These are phyloP conservation scores for Danio tinwini DNA, from an alignment of 2,797 vertebrate genomes.

Conservation along the genomic window DNA sequence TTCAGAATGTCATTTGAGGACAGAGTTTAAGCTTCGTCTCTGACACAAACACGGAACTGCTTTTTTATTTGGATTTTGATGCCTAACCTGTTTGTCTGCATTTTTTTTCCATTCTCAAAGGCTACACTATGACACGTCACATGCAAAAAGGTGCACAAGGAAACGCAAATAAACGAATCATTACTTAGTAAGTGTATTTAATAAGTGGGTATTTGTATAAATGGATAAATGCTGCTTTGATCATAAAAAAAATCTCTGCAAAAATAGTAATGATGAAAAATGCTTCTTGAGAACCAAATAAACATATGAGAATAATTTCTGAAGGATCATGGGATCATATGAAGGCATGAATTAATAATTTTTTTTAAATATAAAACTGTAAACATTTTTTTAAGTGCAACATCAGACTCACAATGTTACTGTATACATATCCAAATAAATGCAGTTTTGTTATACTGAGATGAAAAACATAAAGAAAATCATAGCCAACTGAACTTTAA, in stretches of 20 bases:
- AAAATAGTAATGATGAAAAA: background rate
- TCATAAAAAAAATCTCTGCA: too few relatives aligned
- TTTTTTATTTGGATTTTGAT: slow-evolving; percentile 39
- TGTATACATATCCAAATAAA: background rate
- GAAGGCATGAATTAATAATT: background rate
- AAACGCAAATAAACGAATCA: background rate
- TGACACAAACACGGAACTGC: slow-evolving; percentile 11
- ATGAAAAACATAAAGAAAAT: background rate
- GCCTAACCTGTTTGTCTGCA: slow-evolving; percentile 72
- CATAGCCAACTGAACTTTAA: background rate
- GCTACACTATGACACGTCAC: slow-evolving; percentile 11
- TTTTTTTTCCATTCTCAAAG: slow-evolving; percentile 5
- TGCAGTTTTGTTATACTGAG: background rate
- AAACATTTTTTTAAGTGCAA: background rate
- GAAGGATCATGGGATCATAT: background rate
- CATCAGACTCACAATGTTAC: background rate
- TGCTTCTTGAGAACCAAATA: background rate
- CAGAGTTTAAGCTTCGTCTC: slow-evolving; percentile 29
- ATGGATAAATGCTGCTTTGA: too few relatives aligned
- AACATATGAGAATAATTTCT: background rate
- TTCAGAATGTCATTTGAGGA: background rate
- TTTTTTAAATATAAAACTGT: background rate
- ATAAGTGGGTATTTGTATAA: background rate
- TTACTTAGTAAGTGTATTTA: background rate
- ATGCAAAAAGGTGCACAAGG: background rate